Evolutionary conservation across 2,797 vertebrate species (phyloP), one percentile per base, ranked within the genome.

Genomic region (Cirrhinus molitorella): DNA sequence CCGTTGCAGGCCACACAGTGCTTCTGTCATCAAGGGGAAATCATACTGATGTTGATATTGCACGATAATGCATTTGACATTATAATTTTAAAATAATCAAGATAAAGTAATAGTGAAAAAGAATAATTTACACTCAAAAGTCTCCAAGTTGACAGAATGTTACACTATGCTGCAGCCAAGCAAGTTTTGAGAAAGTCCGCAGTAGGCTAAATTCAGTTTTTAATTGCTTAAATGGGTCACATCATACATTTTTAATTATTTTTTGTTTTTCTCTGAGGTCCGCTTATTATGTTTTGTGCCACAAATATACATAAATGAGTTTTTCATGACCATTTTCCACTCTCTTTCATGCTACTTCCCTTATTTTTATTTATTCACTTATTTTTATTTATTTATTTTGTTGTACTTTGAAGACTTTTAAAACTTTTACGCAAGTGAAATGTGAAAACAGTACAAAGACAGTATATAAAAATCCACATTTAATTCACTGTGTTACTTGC

Each of bases 81-180:
- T 51, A 23, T 14, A 43, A 23, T 90, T 90, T 84, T 80, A 91
- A 91, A 91, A 92, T 88, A 93, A 89, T 90, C 84, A 40, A 81
- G 73, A 73, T 61, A 73, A 73, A 45, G 49, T 40, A 78, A 63
- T 63, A 78, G 25, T 49, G 17, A 3, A 19, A 45, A 78, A 45
- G 13, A 65, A 47, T 47, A 63, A 61, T 63, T 77, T 61, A 5
- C 76, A 21, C 12, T 80, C 11, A 14, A 28, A 80, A 70, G n/a
- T 59, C 66, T 57, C 66, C 19, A 57, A 79, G 28, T 51, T 34
- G 17, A 31, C 12, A 37, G 34, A 11, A 47, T 72, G 19, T 34
- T 34, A 21, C 28, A 21, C 47, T 1, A 73, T 53, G 31, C 34
- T 57, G 72, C 34, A 40, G 34, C 8, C 13, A 31, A 16, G 12